These are phyloP conservation scores for Muntiacus muntjak DNA, from an alignment of 2,113 vertebrate genomes.

Conservation along the genomic window DNA sequence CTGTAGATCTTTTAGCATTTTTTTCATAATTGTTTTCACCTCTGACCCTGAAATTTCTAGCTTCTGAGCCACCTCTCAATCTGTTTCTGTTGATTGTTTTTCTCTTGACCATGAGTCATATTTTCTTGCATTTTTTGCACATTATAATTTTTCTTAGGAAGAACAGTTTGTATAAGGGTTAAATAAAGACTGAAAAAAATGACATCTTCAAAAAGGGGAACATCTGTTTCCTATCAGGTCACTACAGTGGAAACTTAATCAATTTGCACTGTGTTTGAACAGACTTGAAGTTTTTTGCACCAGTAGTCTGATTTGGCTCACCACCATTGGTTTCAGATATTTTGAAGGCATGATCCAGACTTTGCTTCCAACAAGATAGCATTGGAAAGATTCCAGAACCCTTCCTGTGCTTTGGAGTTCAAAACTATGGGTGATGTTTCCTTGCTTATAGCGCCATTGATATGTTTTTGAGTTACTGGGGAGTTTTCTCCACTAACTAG, in stretches of 20 bases:
- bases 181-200: background rate
- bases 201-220: background rate
- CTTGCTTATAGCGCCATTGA: background rate
- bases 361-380: background rate
- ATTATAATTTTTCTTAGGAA: background rate
- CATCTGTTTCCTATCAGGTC: background rate
- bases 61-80: background rate
- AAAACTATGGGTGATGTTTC: background rate
- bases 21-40: background rate
- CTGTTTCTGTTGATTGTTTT: background rate
- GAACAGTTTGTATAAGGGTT: background rate
- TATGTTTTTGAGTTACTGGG: background rate
- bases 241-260: background rate
- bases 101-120: background rate
- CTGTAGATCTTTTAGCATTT: background rate
- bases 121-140: background rate
- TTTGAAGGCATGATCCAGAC: background rate
- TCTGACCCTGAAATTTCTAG: background rate
- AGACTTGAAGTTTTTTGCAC: background rate
- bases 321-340: background rate
- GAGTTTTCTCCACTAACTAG: background rate
- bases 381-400: background rate
- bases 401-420: background rate
- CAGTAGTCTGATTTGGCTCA: background rate
- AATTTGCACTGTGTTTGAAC: background rate